These are phyloP conservation scores for Tiliacea aurago DNA, from an alignment of 2,888 invertebrate genomes.

Conservation along the genomic window DNA sequence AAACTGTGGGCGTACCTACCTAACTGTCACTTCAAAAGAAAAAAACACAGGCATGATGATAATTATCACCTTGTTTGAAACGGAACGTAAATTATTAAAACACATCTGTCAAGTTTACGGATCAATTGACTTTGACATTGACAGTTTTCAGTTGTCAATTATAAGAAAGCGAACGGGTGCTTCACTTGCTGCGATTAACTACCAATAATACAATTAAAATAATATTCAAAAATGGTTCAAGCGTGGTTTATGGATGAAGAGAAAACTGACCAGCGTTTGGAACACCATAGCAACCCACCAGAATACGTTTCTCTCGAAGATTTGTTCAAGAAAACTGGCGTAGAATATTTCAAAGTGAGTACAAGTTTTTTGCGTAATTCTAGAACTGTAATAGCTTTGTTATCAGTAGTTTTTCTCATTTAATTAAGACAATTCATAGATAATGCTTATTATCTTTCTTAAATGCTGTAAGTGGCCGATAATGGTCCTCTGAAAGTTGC, in stretches of 20 bases:
- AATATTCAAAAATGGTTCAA: slow-evolving; percentile 93
- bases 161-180: neutral
- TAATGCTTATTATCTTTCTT: slow-evolving; percentile 32
- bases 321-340: slow-evolving; percentile 94
- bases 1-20: too few relatives aligned
- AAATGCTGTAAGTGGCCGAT: slow-evolving; percentile 1
- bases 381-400: slow-evolving; percentile 12
- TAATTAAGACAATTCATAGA: slow-evolving; percentile 18
- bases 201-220: slow-evolving; percentile 19
- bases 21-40: too few relatives aligned
- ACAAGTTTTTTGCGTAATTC: slow-evolving; percentile 22
- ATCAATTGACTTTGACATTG: neutral
- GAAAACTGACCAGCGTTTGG: slow-evolving; percentile 93
- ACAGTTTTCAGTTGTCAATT: slow-evolving; percentile 16
- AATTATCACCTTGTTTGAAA: neutral
- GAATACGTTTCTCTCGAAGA: slow-evolving; percentile 92
- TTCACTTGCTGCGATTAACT: neutral
- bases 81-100: slow-evolving; percentile 8
- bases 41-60: too few relatives aligned
- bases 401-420: slow-evolving; percentile 46
- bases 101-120: neutral
- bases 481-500: neutral
- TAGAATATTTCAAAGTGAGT: slow-evolving; percentile 96
- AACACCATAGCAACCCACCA: slow-evolving; percentile 95
- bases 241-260: slow-evolving; percentile 96